Percentiles rank a stretch among this genome's conserved stretches.
These are phyloP conservation scores for Tenrec ecaudatus DNA, from an alignment of 2,113 vertebrate genomes.

Conservation along the genomic window DNA sequence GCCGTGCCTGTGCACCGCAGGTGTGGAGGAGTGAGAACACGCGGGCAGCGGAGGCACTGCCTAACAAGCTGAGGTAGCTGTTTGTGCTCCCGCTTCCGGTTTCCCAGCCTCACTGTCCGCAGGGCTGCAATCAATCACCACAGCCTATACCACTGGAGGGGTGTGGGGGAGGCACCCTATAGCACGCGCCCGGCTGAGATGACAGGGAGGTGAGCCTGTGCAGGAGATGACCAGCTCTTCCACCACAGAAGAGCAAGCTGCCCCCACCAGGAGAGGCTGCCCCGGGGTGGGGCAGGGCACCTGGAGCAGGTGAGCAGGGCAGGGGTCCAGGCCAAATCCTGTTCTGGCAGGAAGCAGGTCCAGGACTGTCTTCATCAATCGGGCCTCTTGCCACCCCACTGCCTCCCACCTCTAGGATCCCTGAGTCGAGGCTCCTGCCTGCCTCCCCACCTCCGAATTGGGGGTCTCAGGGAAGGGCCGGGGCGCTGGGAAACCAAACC, in stretches of 20 bases:
- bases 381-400: neutral
- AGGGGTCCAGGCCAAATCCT: neutral
- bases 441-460: neutral
- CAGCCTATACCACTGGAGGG: rapidly evolving
- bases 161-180: neutral
- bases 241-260: neutral
- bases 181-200: neutral
- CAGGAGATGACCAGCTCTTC: neutral
- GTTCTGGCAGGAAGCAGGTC: neutral
- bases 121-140: neutral
- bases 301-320: neutral
- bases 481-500: constrained; percentile 59
- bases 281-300: no score
- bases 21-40: neutral
- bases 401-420: neutral
- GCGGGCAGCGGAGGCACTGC: neutral
- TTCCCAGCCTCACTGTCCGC: neutral
- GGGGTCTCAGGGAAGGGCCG: neutral
- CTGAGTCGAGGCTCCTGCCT: constrained; percentile 66
- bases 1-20: neutral
- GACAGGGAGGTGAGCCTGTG: neutral
- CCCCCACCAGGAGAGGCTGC: neutral
- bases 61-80: constrained; percentile 56
- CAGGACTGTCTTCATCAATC: neutral
- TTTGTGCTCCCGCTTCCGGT: constrained; percentile 34